A percentile compares a stretch with the other conserved stretches of the same genome.
Evolutionary conservation across 1,140 invertebrate genomes (phyloP).

Genomic region (Oryzaephilus surinamensis): DNA sequence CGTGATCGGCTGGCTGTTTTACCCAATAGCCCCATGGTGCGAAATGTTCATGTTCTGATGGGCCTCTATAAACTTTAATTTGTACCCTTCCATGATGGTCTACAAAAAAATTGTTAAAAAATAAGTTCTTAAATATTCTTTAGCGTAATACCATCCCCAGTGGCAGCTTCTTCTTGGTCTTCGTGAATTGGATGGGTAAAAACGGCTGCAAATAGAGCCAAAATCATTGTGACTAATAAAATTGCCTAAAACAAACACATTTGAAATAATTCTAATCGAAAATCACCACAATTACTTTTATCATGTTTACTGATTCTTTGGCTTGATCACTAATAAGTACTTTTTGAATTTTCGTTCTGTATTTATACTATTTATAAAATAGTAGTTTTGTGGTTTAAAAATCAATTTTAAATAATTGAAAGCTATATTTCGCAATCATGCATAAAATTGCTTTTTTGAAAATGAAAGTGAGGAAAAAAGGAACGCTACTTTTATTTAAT

Average conservation of each 20-base stretch:
- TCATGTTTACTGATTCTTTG: background rate
- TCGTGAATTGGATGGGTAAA: slow-evolving; percentile 13
- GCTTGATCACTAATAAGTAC: slow-evolving; percentile 2
- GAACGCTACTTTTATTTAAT: slow-evolving; percentile 3
- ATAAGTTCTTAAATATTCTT: background rate
- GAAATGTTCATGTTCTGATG: slow-evolving; percentile 44
- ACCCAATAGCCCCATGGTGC: slow-evolving; percentile 64
- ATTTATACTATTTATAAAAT: no score
- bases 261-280: slow-evolving; percentile 4
- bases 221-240: no score
- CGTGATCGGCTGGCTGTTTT: slow-evolving; percentile 51
- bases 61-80: slow-evolving; percentile 60
- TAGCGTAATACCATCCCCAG: slow-evolving; percentile 8
- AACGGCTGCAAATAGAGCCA: no score
- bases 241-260: slow-evolving; percentile 1
- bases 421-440: slow-evolving; percentile 6
- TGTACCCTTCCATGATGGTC: slow-evolving; percentile 47
- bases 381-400: slow-evolving; percentile 8
- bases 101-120: slow-evolving; percentile 1
- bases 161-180: slow-evolving; percentile 10
- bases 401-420: slow-evolving; percentile 2
- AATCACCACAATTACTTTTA: slow-evolving; percentile 4
- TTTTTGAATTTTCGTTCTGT: slow-evolving; percentile 3
- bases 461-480: slow-evolving; percentile 4
- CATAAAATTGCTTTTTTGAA: slow-evolving; percentile 10